These are phyloP conservation scores for Hypomesus transpacificus DNA, from an alignment of 2,113 vertebrate genomes.

Conservation along the genomic window DNA sequence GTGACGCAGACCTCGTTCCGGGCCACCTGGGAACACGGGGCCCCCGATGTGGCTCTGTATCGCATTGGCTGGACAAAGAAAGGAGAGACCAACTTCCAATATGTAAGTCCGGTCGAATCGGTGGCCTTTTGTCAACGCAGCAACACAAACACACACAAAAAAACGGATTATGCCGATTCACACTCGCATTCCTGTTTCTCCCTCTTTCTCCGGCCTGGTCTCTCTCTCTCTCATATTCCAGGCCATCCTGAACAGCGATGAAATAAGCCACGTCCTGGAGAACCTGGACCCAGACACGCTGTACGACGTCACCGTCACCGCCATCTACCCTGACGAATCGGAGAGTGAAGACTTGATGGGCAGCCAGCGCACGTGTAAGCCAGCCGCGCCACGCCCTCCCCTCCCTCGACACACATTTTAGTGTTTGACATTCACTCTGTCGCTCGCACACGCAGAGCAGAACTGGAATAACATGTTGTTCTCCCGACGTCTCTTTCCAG, in stretches of 20 bases:
- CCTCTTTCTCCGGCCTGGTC: too few species aligned
- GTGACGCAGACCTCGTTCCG: slow-evolving; percentile 83
- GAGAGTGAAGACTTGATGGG: slow-evolving; percentile 91
- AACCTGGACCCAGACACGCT: slow-evolving; percentile 83
- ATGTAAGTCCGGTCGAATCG: slow-evolving; percentile 50
- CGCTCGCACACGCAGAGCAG: not conserved
- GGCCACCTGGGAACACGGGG: slow-evolving; percentile 90
- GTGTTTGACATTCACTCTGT: not conserved
- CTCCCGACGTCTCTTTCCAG: slow-evolving; percentile 69
- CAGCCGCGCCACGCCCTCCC: not conserved
- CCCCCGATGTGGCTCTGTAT: slow-evolving; percentile 87
- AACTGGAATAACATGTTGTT: slow-evolving; percentile 50
- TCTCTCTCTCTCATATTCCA: slow-evolving; percentile 47
- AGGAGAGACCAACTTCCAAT: slow-evolving; percentile 56
- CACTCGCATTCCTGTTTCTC: not conserved
- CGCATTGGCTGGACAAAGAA: slow-evolving; percentile 82
- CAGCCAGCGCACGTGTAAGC: slow-evolving; percentile 84
- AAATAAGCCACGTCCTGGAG: slow-evolving; percentile 76
- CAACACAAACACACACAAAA: too few species aligned
- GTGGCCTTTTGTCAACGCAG: not conserved
- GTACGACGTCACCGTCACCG: slow-evolving; percentile 87
- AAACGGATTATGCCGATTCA: too few species aligned
- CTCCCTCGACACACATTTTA: not conserved
- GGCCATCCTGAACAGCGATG: slow-evolving; percentile 82
- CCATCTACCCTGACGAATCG: slow-evolving; percentile 95